Evolutionary conservation across 2,888 invertebrate genomes (phyloP).

Genomic region (Mylabris sibirica): DNA sequence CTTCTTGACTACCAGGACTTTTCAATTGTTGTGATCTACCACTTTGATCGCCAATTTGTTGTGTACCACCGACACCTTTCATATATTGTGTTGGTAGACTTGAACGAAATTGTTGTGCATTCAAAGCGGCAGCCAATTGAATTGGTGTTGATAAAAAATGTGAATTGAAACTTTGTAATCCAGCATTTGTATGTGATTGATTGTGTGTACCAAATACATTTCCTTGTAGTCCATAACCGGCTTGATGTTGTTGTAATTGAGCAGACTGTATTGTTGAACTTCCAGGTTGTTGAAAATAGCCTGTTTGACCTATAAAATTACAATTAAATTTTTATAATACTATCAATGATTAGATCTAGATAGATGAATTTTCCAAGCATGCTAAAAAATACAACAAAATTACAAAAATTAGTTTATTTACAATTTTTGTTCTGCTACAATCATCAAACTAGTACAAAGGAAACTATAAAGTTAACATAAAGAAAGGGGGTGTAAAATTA

Average conservation of each 20-base stretch:
- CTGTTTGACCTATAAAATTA: slow-evolving; percentile 59
- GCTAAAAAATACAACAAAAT: slow-evolving; percentile 45
- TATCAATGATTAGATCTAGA: background rate
- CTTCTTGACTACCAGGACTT: slow-evolving; percentile 65
- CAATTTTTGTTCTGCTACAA: slow-evolving; percentile 33
- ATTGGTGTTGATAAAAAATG: slow-evolving; percentile 70
- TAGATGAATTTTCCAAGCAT: slow-evolving; percentile 31
- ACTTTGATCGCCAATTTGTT: slow-evolving; percentile 54
- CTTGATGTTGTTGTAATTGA: slow-evolving; percentile 60
- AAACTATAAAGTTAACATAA: slow-evolving; percentile 25
- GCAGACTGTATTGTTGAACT: slow-evolving; percentile 61
- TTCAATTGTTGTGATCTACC: slow-evolving; percentile 65
- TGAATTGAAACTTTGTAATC: slow-evolving; percentile 64
- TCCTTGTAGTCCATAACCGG: slow-evolving; percentile 62
- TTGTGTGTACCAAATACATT: slow-evolving; percentile 62
- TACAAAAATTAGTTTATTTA: slow-evolving; percentile 42
- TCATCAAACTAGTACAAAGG: slow-evolving; percentile 36
- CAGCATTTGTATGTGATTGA: slow-evolving; percentile 61
- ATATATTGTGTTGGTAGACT: slow-evolving; percentile 64
- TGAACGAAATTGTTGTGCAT: slow-evolving; percentile 71
- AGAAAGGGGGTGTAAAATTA: slow-evolving; percentile 18
- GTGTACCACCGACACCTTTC: slow-evolving; percentile 53
- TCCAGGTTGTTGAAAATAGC: slow-evolving; percentile 63
- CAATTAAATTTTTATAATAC: slow-evolving; percentile 16
- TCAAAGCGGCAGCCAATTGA: slow-evolving; percentile 68